These are phyloP conservation scores for Heteractis magnifica DNA, from an alignment of 92 coral and sea anemone genomes.

Conservation along the genomic window DNA sequence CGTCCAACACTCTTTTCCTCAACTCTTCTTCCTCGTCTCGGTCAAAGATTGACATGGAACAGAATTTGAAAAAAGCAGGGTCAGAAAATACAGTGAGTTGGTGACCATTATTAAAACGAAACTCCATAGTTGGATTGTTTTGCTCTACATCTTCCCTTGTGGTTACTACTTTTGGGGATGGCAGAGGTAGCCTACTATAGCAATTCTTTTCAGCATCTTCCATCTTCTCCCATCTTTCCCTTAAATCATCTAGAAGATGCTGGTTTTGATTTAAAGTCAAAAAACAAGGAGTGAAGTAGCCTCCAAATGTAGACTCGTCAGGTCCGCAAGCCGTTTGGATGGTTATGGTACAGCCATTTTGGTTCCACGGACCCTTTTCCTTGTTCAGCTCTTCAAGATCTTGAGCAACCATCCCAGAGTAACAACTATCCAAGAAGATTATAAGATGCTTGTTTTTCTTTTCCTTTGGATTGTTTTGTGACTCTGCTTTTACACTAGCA, in stretches of 20 bases:
- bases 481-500: conserved; percentile 39
- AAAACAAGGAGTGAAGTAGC: conserved; percentile 65
- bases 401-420: conserved; percentile 56
- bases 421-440: conserved; percentile 61
- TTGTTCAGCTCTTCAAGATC: conserved; percentile 20
- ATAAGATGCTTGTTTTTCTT: conserved; percentile 59
- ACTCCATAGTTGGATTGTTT: not conserved
- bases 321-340: conserved; percentile 67
- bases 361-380: conserved; percentile 14
- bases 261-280: conserved; percentile 42
- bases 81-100: conserved; percentile 29
- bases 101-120: not conserved
- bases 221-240: conserved; percentile 35
- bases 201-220: conserved; percentile 9
- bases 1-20: not conserved
- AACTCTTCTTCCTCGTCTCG: not conserved
- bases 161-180: conserved; percentile 57
- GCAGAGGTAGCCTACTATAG: conserved; percentile 27
- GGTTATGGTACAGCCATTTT: conserved; percentile 46
- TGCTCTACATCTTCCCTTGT: conserved; percentile 10
- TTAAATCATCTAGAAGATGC: conserved; percentile 21
- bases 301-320: conserved; percentile 45
- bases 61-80: conserved; percentile 47
- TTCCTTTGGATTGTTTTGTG: conserved; percentile 4
- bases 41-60: not conserved